These are phyloP conservation scores for Globodera rostochiensis DNA, from an alignment of 1,140 invertebrate species.

Conservation along the genomic window DNA sequence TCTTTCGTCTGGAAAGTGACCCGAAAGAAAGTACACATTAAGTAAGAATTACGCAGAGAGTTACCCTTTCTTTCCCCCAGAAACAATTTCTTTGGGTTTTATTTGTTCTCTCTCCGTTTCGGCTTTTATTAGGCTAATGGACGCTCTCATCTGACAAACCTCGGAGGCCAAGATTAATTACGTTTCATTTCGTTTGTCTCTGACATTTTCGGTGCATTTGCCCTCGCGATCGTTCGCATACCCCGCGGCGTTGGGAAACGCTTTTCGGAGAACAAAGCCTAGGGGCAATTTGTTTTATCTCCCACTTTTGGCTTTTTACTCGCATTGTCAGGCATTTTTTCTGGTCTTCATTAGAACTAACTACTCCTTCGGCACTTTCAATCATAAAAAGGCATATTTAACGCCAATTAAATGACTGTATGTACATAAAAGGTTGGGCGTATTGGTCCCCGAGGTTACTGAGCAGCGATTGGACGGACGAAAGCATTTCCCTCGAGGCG, in stretches of 20 bases:
- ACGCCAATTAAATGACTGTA: no score
- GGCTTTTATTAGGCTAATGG: slow-evolving; percentile 16
- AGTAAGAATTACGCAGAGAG: neutral
- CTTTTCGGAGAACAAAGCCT: neutral
- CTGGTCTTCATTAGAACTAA: neutral
- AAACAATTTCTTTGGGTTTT: neutral
- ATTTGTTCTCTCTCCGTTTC: slow-evolving; percentile 8
- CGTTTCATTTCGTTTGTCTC: slow-evolving; percentile 8
- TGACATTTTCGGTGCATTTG: neutral
- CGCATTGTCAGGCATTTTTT: neutral
- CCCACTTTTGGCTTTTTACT: neutral
- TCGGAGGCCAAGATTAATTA: slow-evolving; percentile 11
- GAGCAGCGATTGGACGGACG: no score
- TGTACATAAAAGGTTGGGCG: no score
- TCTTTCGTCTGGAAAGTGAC: neutral
- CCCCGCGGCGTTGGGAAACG: neutral
- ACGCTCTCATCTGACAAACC: neutral
- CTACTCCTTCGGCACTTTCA: neutral
- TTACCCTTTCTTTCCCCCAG: neutral
- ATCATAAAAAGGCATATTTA: neutral
- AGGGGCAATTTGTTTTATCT: neutral
- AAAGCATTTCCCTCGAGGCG: no score
- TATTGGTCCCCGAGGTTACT: no score
- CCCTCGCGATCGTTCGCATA: neutral
- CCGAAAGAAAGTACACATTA: neutral